Percentiles rank a stretch among this genome's conserved stretches.
Evolutionary conservation across 2,113 vertebrate species (phyloP).

Genomic region (Candoia aspera): DNA sequence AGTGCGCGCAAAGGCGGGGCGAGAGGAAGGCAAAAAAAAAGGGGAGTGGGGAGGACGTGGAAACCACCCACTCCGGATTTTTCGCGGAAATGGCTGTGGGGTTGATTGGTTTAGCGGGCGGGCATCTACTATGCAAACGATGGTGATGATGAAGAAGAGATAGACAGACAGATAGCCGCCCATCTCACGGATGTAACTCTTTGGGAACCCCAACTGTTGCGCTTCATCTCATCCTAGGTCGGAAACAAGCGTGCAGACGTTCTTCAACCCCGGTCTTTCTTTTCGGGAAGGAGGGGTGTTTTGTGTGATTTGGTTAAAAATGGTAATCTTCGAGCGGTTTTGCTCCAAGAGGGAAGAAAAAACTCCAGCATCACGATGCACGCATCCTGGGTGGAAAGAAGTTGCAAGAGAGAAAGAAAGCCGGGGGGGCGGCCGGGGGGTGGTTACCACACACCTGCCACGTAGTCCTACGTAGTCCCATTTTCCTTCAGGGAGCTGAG

Average conservation of each 20-base stretch:
- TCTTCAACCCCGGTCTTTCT: neutral
- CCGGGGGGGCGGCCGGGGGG: too few relatives aligned
- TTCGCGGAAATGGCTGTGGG: fast-evolving
- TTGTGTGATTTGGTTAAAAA: neutral
- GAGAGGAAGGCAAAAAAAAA: neutral
- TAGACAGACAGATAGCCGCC: too few relatives aligned
- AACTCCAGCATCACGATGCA: neutral
- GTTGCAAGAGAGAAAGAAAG: neutral
- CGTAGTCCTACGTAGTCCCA: neutral
- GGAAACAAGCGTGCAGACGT: neutral
- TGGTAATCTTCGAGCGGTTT: neutral
- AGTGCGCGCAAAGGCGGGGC: neutral
- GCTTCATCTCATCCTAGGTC: too few relatives aligned
- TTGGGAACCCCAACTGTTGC: too few relatives aligned
- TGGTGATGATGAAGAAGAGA: too few relatives aligned
- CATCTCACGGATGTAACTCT: too few relatives aligned
- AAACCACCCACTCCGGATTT: neutral
- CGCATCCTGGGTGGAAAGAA: neutral
- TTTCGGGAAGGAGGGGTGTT: neutral
- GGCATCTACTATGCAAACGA: neutral
- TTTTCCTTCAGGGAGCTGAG: neutral
- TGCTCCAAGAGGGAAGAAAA: neutral
- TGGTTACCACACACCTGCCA: neutral
- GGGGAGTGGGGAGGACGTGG: neutral
- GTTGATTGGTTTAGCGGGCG: neutral